These are phyloP conservation scores for Agrypnus murinus DNA, from an alignment of 2,888 invertebrate species.

Conservation along the genomic window DNA sequence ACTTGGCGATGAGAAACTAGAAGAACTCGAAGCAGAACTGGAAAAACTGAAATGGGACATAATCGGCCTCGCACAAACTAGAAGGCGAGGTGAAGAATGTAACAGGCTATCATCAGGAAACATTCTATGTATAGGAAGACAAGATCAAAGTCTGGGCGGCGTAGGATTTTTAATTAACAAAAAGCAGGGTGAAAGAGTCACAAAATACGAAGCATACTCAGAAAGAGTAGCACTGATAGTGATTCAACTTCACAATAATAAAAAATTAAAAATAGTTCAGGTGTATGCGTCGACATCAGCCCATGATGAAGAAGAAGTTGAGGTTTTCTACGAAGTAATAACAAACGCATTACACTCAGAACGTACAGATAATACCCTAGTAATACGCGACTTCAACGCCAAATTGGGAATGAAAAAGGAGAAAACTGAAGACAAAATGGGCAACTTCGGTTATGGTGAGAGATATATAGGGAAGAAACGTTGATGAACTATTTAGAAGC, in stretches of 20 bases:
- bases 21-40: not conserved
- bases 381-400: no score
- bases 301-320: not conserved
- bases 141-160: no score
- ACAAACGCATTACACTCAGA: not conserved
- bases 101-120: no score
- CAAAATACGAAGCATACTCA: not conserved
- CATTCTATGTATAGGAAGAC: not conserved
- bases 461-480: constrained; percentile 1
- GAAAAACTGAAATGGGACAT: constrained; percentile 1
- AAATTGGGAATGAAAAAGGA: not conserved
- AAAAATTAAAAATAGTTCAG: constrained; percentile 7
- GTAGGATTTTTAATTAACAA: no score
- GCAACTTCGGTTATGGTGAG: no score
- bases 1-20: not conserved
- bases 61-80: not conserved
- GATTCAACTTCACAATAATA: not conserved
- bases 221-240: no score
- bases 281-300: constrained; percentile 5
- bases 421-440: not conserved
- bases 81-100: no score
- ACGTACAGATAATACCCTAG: not conserved
- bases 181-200: no score
- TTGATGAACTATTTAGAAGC: not conserved
- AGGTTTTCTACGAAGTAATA: not conserved